Evolutionary conservation across 2,797 vertebrate species (phyloP).

Genomic region (Triplophysa yarkandensis): DNA sequence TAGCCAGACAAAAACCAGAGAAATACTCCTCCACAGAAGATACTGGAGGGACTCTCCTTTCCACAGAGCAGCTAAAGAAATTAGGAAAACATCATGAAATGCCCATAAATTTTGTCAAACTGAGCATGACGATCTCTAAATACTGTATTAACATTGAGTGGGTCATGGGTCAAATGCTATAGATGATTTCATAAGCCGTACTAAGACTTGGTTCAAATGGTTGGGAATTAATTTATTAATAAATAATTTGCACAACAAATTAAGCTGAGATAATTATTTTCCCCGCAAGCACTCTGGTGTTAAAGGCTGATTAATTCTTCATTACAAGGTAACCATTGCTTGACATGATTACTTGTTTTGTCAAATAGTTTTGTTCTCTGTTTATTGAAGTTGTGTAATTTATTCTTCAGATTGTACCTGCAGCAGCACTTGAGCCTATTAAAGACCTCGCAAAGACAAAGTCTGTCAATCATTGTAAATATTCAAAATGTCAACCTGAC

Average conservation of each 20-base stretch:
- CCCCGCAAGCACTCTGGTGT: slow-evolving; percentile 56
- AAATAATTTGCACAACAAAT: slow-evolving; percentile 57
- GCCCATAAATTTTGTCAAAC: slow-evolving; percentile 5
- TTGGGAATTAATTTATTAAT: slow-evolving; percentile 38
- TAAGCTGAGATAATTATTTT: slow-evolving; percentile 55
- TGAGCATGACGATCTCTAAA: neutral
- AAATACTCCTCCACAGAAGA: slow-evolving; percentile 35
- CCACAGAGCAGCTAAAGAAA: neutral
- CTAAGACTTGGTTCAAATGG: slow-evolving; percentile 43
- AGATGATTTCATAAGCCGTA: slow-evolving; percentile 41
- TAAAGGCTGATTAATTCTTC: slow-evolving; percentile 65
- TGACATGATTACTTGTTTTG: slow-evolving; percentile 61
- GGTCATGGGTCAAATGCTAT: slow-evolving; percentile 31
- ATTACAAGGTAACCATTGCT: slow-evolving; percentile 56
- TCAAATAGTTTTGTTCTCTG: slow-evolving; percentile 55
- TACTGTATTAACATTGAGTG: neutral
- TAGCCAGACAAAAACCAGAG: slow-evolving; percentile 52
- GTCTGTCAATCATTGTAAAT: slow-evolving; percentile 57
- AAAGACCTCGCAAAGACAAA: slow-evolving; percentile 61
- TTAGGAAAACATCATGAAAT: slow-evolving; percentile 12
- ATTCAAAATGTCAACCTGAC: slow-evolving; percentile 66
- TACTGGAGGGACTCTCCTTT: slow-evolving; percentile 32
- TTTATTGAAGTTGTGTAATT: slow-evolving; percentile 58
- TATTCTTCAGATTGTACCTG: slow-evolving; percentile 53
- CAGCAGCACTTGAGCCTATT: slow-evolving; percentile 48